Percentiles rank a stretch among this genome's conserved stretches.
phyloP scores from a whole-genome alignment of 1,140 invertebrate species.

The Neuroterus valhalla region DNA sequence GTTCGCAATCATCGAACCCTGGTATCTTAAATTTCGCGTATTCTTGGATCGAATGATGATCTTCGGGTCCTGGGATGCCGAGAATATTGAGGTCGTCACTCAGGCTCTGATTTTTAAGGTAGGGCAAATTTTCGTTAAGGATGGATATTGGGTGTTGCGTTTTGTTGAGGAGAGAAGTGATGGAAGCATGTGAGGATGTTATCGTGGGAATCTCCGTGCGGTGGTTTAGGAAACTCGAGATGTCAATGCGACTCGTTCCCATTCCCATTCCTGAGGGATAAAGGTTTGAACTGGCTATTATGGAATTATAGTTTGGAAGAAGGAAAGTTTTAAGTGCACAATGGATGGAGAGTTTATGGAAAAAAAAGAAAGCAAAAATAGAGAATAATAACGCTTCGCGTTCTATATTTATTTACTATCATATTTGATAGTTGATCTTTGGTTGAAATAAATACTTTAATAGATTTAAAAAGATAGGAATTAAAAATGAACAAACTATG shows the following conservation, averaged over 20 bases:
- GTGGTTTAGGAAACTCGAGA: conserved; percentile 31
- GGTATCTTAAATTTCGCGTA: conserved; percentile 52
- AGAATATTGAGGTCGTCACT: conserved; percentile 61
- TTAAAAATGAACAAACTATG: no score
- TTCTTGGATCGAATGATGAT: conserved; percentile 57
- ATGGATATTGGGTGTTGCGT: conserved; percentile 50
- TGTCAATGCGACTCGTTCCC: conserved; percentile 51
- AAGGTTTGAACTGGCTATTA: conserved; percentile 18
- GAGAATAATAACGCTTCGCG: no score
- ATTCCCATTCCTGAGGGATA: conserved; percentile 41
- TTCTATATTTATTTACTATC: no score
- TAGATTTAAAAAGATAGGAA: no score
- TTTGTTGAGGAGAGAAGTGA: conserved; percentile 50
- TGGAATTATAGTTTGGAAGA: not conserved
- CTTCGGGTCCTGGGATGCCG: conserved; percentile 39
- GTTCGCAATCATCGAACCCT: conserved; percentile 58
- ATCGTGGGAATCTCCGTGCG: conserved; percentile 40
- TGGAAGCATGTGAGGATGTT: conserved; percentile 44
- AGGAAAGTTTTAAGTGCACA: not conserved
- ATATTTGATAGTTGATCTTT: no score
- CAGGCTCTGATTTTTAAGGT: not conserved
- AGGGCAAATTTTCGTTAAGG: conserved; percentile 38
- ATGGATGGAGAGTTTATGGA: no score
- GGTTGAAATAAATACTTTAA: no score
- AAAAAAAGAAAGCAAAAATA: no score